Base-by-base conservation (phyloP, 2,797 vertebrate genomes). In the Alosa sapidissima region DNA sequence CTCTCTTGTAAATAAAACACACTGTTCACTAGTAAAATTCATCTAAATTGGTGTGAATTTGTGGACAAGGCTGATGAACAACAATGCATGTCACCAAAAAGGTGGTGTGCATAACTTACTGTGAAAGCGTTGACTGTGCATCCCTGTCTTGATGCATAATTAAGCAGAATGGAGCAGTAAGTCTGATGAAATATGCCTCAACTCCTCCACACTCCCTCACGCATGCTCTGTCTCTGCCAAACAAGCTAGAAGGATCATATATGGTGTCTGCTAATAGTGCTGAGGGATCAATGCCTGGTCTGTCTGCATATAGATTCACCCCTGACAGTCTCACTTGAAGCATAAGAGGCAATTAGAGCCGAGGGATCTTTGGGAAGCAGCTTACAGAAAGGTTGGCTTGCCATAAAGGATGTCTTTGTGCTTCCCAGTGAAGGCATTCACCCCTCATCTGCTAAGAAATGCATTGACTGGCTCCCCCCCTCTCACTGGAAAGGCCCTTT, bases 321-420 rank as follows among this genome's bases (percentile, higher is more conserved):
- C 49, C 82, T 83, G 82, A 87, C 81, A 45, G 82, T 85, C 81
- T 86, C 78, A 62, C 87, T 89, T 89, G 52, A 88, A 86, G 85
- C 88, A 90, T 82, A 89, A 87, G 82, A 87, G 87, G 87, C 85
- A 41, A 60, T 88, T 91, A 6, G 91, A 88, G 55, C 83, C 54
- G 58, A 7, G 6, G 8, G 85, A 90, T 91, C 85, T 92, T 92
- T 89, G 89, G 78, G 89, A 90, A 88, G 86, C 81, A 85, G 41
- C 83, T 87, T 58, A 84, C 87, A 87, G 87, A 88, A 68, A 45
- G 88, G 47, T 75, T 83, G 83, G 2, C 86, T 86, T 7, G 45
- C 51, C 84, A 83, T 86, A 89, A 90, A 72, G 24, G 36, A 75
- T 41, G 36, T 75, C 68, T 75, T 75, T 75, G 68, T 45, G 68